Conservation (phyloP, 2,113 vertebrate species). For the Gymnocephalus cernua region DNA sequence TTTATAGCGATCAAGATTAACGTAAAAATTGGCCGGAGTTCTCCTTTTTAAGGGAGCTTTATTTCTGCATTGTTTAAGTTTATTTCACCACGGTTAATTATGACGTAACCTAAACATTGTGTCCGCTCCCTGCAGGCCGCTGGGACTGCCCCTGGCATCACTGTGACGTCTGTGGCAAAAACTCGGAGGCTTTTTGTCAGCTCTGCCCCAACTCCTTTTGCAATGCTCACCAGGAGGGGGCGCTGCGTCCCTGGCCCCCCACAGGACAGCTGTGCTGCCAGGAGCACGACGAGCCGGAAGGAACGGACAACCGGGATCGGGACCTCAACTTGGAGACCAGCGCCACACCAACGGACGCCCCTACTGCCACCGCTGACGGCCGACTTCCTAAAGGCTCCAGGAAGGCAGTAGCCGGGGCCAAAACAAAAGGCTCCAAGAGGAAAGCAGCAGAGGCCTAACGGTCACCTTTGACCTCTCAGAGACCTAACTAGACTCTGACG, state of each 20-base stretch:
- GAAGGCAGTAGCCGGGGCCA: slow-evolving; percentile 54
- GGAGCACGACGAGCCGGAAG: slow-evolving; percentile 90
- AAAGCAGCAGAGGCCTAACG: slow-evolving; percentile 74
- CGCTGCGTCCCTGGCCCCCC: slow-evolving; percentile 81
- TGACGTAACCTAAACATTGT: background rate
- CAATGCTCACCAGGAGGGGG: slow-evolving; percentile 92
- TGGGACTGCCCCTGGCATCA: slow-evolving; percentile 99
- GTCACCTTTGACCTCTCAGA: slow-evolving; percentile 43
- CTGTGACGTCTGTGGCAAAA: slow-evolving; percentile 96
- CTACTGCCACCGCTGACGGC: background rate
- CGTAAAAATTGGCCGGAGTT: no score
- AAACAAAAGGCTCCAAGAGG: slow-evolving; percentile 73
- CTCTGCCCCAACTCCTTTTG: slow-evolving; percentile 98
- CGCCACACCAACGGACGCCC: accelerated
- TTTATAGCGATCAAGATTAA: no score
- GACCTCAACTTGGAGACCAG: background rate
- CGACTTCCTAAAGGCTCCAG: slow-evolving; percentile 60
- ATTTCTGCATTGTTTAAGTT: background rate
- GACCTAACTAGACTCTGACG: slow-evolving; percentile 76
- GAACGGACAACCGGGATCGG: slow-evolving; percentile 12
- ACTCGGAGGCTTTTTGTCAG: slow-evolving; percentile 93
- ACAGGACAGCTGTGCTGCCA: slow-evolving; percentile 90
- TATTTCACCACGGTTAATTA: background rate
- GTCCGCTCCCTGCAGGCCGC: slow-evolving; percentile 85
- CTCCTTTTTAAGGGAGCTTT: background rate